Evolutionary conservation across 2,113 vertebrate species (phyloP).

Genomic region (Epinephelus lanceolatus): DNA sequence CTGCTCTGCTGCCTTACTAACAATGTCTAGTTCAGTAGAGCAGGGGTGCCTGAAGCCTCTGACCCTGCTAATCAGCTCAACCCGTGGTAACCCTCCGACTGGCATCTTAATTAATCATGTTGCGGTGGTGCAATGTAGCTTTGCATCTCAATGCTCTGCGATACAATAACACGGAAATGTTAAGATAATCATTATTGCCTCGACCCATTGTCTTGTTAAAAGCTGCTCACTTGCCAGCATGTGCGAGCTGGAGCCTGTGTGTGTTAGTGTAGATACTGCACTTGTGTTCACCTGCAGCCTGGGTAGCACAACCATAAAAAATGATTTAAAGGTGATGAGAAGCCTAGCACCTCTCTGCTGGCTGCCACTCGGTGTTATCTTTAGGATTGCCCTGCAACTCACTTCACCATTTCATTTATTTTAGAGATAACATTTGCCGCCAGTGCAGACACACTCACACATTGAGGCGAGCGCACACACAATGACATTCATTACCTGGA

Average conservation of each 20-base stretch:
- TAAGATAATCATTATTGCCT: slow-evolving; percentile 32
- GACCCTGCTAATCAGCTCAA: slow-evolving; percentile 72
- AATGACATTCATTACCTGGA: slow-evolving; percentile 4
- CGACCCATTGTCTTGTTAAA: slow-evolving; percentile 4
- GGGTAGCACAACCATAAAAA: slow-evolving; percentile 64
- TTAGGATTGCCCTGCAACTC: slow-evolving; percentile 55
- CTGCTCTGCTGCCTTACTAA: slow-evolving; percentile 45
- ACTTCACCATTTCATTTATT: slow-evolving; percentile 67
- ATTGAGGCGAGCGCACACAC: neutral
- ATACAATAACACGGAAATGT: slow-evolving; percentile 42
- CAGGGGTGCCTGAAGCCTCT: slow-evolving; percentile 36
- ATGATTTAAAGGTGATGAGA: slow-evolving; percentile 64
- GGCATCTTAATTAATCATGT: slow-evolving; percentile 65
- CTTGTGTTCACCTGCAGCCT: slow-evolving; percentile 30
- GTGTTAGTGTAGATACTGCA: slow-evolving; percentile 9
- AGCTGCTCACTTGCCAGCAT: slow-evolving; percentile 20
- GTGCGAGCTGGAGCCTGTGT: neutral
- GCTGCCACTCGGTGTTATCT: slow-evolving; percentile 69
- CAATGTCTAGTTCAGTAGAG: slow-evolving; percentile 42
- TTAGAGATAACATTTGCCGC: slow-evolving; percentile 45
- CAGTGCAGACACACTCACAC: slow-evolving; percentile 19
- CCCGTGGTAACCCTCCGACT: slow-evolving; percentile 53
- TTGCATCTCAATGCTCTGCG: slow-evolving; percentile 45
- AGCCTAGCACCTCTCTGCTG: slow-evolving; percentile 58
- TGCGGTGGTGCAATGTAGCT: slow-evolving; percentile 24